phyloP scores from a whole-genome alignment of 2,888 invertebrate genomes.

The Pelosia muscerda region DNA sequence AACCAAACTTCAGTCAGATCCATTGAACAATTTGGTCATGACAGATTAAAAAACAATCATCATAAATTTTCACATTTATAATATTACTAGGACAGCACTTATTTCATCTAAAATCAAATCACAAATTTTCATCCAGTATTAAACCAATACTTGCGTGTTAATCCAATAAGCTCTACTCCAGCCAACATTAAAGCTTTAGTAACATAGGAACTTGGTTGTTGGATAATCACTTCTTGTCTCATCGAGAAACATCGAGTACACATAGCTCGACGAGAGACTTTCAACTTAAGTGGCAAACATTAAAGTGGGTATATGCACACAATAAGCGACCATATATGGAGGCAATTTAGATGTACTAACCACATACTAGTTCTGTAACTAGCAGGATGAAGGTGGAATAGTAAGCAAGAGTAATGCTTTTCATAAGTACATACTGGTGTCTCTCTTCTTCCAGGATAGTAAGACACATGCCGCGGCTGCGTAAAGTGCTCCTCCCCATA shows the following conservation, averaged over 20 bases:
- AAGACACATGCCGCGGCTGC: too few relatives aligned
- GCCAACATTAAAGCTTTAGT: constrained; percentile 14
- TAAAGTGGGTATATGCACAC: constrained; percentile 1
- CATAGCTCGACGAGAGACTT: constrained; percentile 15
- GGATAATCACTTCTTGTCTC: constrained; percentile 20
- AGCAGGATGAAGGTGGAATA: neutral
- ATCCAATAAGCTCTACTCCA: constrained; percentile 8
- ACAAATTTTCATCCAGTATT: neutral
- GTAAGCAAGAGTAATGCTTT: neutral
- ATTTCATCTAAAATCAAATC: neutral
- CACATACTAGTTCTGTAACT: neutral
- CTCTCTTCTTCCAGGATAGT: too few relatives aligned
- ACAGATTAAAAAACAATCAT: too few relatives aligned
- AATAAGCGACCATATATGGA: neutral
- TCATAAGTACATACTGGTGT: neutral
- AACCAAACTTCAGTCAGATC: too few relatives aligned
- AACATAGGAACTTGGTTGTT: constrained; percentile 15
- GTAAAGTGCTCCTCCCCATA: too few relatives aligned
- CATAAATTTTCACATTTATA: too few relatives aligned
- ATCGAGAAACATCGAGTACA: constrained; percentile 7
- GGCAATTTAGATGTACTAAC: neutral
- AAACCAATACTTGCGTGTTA: constrained; percentile 6
- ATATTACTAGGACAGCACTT: neutral
- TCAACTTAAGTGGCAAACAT: constrained; percentile 10
- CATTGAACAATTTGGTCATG: too few relatives aligned